phyloP scores from a whole-genome alignment of 2,113 vertebrate genomes.

The Lagopus muta region DNA sequence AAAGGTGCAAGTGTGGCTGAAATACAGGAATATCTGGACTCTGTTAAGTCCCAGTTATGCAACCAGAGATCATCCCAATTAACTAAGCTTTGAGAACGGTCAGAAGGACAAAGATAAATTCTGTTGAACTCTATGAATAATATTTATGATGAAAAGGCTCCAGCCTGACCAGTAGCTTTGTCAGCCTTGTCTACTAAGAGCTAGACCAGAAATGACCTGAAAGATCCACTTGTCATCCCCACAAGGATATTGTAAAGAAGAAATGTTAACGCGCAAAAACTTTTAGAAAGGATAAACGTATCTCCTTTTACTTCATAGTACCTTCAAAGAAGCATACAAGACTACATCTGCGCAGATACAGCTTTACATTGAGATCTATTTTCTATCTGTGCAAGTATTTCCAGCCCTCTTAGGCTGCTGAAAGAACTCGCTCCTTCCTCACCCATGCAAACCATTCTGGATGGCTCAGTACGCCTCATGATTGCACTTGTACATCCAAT shows the following conservation, averaged over 20 bases:
- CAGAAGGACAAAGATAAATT: constrained; percentile 23
- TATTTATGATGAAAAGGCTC: neutral
- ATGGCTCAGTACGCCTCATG: neutral
- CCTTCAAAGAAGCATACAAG: neutral
- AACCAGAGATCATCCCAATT: constrained; percentile 13
- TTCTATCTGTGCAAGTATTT: neutral
- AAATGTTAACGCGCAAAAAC: neutral
- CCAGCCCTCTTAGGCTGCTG: neutral
- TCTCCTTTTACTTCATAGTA: neutral
- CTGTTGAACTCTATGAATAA: neutral
- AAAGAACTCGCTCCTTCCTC: neutral
- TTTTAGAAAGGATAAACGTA: neutral
- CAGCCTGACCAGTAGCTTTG: neutral
- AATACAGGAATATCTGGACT: constrained; percentile 51
- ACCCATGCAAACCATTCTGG: neutral
- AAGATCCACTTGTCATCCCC: neutral
- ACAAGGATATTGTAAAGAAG: neutral
- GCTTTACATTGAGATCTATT: neutral
- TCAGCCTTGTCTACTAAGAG: neutral
- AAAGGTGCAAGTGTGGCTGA: constrained; percentile 19
- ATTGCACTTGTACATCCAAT: neutral
- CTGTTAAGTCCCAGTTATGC: constrained; percentile 1
- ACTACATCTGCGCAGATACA: neutral
- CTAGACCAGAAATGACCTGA: neutral
- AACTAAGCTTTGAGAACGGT: constrained; percentile 15